Conservation (phyloP, 2,888 invertebrate species). For the Cephonodes hylas region DNA sequence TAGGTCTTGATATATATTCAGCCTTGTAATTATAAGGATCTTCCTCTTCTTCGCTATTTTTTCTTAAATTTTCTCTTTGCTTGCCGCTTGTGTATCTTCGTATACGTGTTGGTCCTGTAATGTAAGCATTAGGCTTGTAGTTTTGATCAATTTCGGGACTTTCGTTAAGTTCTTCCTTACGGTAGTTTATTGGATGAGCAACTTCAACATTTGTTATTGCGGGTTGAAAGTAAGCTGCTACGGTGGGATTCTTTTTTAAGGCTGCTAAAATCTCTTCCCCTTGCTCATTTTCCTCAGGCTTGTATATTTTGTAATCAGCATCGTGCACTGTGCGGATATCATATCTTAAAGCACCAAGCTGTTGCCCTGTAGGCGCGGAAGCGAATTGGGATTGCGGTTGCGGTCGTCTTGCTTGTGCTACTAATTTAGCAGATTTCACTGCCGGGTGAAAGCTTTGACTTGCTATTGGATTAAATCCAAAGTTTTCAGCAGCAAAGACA, state of each 20-base stretch:
- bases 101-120: constrained; percentile 70
- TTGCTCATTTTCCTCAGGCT: constrained; percentile 67
- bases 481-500: constrained; percentile 66
- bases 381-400: constrained; percentile 34
- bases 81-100: constrained; percentile 76
- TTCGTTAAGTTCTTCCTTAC: constrained; percentile 63
- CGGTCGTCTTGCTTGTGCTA: constrained; percentile 49
- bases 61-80: constrained; percentile 60
- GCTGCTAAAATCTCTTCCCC: constrained; percentile 67
- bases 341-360: constrained; percentile 62
- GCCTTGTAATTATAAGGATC: constrained; percentile 79
- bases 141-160: constrained; percentile 61
- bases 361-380: constrained; percentile 48
- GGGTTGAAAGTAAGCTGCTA: constrained; percentile 72
- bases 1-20: constrained; percentile 72
- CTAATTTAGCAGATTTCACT: constrained; percentile 56
- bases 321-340: constrained; percentile 74
- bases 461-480: constrained; percentile 75
- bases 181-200: constrained; percentile 67
- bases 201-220: constrained; percentile 69
- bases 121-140: constrained; percentile 76
- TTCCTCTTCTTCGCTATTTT: constrained; percentile 58
- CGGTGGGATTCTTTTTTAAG: constrained; percentile 70
- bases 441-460: constrained; percentile 66
- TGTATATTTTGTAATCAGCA: constrained; percentile 72